These are phyloP conservation scores for Mellivora capensis DNA, from an alignment of 2,113 vertebrate species.

Conservation along the genomic window DNA sequence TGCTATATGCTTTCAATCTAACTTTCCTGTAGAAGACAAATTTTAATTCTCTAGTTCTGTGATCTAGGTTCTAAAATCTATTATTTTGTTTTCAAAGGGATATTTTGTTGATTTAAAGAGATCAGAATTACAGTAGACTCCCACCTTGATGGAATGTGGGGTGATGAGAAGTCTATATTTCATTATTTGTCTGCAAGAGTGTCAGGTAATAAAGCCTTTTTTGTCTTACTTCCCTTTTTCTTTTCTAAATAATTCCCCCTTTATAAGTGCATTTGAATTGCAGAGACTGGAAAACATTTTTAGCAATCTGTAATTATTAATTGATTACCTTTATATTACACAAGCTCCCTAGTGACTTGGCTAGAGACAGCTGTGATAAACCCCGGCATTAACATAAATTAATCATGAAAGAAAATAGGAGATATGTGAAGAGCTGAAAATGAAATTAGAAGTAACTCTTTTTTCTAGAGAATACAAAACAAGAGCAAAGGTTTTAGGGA, in stretches of 20 bases:
- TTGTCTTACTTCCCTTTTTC: neutral
- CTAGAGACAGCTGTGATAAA: constrained; percentile 37
- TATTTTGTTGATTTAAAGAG: neutral
- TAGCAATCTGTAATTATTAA: constrained; percentile 24
- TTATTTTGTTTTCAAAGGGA: neutral
- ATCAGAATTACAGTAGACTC: neutral
- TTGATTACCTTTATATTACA: constrained; percentile 48
- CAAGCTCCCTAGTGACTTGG: constrained; percentile 30
- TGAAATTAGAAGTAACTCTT: constrained; percentile 63
- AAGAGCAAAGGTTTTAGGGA: constrained; percentile 48
- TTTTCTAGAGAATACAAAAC: constrained; percentile 40
- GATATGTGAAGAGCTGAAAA: constrained; percentile 45
- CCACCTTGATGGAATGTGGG: neutral
- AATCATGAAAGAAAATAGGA: constrained; percentile 45
- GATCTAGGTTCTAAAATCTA: constrained; percentile 20
- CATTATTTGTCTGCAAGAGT: neutral
- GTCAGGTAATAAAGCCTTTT: neutral
- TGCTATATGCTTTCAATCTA: constrained; percentile 32
- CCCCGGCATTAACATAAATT: constrained; percentile 58
- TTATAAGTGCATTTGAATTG: neutral
- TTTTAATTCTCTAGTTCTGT: neutral
- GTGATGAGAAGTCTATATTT: neutral
- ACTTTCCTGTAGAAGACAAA: neutral
- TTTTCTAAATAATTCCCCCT: neutral
- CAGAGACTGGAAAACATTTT: neutral